Percentiles rank a stretch among this genome's conserved stretches.
Evolutionary conservation across 2,113 vertebrate genomes (phyloP).

Genomic region (Notechis scutatus): DNA sequence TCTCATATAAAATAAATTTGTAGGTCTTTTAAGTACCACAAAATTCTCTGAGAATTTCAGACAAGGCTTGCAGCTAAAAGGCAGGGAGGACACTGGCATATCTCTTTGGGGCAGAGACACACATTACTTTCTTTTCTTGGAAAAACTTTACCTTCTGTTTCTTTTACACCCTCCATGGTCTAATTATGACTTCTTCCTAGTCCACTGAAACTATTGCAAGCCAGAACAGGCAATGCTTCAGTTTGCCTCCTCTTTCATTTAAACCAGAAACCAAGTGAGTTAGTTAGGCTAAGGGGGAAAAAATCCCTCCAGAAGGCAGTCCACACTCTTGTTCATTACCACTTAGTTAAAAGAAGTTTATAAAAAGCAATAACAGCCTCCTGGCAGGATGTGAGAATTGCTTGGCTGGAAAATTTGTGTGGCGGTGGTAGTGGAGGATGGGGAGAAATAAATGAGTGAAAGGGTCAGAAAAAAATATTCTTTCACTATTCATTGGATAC

Average conservation of each 20-base stretch:
- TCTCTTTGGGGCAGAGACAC: neutral
- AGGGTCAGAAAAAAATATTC: neutral
- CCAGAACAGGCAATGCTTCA: neutral
- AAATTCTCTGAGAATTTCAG: neutral
- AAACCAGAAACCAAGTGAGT: neutral
- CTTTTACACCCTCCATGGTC: neutral
- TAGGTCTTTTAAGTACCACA: neutral
- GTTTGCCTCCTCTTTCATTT: neutral
- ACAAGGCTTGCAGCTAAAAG: neutral
- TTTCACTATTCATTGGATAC: neutral
- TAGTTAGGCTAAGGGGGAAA: neutral
- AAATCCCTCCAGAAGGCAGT: neutral
- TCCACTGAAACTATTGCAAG: neutral
- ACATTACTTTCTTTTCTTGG: neutral
- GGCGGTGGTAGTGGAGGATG: neutral
- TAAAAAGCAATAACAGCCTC: neutral
- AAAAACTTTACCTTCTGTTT: neutral
- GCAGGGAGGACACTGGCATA: neutral
- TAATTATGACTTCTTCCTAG: neutral
- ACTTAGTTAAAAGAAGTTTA: neutral
- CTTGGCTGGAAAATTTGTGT: neutral
- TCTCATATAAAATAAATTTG: neutral
- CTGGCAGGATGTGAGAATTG: neutral
- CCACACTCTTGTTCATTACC: neutral
- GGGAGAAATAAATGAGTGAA: neutral